Percentiles rank a stretch among this genome's conserved stretches.
phyloP scores from a whole-genome alignment of 2,797 vertebrate genomes.

The Knipowitschia caucasica region DNA sequence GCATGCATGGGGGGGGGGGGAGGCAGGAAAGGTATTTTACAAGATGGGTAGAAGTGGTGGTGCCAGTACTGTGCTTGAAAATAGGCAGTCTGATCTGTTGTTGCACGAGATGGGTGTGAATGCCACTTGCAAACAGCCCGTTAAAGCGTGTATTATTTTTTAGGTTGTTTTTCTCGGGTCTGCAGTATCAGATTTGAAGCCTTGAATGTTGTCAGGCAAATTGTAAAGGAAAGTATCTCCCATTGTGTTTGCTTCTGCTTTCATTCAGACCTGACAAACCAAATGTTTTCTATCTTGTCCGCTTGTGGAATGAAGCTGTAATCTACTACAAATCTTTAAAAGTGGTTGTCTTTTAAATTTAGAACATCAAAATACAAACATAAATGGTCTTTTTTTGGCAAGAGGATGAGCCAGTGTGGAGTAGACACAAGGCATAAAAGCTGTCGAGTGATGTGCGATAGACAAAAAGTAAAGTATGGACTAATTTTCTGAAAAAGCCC shows the following conservation, averaged over 20 bases:
- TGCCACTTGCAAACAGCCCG: constrained; percentile 30
- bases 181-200: constrained; percentile 29
- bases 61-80: constrained; percentile 18
- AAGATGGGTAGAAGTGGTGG: constrained; percentile 32
- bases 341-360: background rate
- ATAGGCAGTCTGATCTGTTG: constrained; percentile 18
- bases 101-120: constrained; percentile 21
- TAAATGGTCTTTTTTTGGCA: background rate
- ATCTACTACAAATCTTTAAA: background rate
- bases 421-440: constrained; percentile 8
- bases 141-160: constrained; percentile 33
- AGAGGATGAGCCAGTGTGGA: constrained; percentile 5
- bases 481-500: constrained; percentile 1
- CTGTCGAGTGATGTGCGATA: constrained; percentile 18
- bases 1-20: constrained; percentile 21
- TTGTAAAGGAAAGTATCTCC: constrained; percentile 14
- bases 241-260: constrained; percentile 7
- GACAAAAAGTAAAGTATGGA: background rate
- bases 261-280: background rate
- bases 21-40: constrained; percentile 38
- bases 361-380: constrained; percentile 1
- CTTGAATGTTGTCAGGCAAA: constrained; percentile 20
- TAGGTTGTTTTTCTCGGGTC: constrained; percentile 15
- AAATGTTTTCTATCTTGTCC: background rate
- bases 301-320: background rate